Conservation (phyloP, 2,888 invertebrate species). For the Helobdella robusta region DNA sequence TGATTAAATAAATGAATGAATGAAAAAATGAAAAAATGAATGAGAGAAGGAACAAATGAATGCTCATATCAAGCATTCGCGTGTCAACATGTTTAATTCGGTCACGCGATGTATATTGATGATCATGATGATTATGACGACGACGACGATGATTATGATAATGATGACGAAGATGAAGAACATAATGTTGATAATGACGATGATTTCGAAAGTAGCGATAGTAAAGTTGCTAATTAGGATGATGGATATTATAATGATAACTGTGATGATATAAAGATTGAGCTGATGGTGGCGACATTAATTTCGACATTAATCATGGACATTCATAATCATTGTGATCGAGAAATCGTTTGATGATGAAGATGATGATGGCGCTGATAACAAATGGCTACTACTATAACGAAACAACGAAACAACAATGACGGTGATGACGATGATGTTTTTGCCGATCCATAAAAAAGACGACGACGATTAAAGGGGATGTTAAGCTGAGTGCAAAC, state of each 20-base stretch:
- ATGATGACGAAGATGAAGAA: conserved; percentile 25
- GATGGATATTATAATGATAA: conserved; percentile 25
- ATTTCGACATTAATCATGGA: background rate
- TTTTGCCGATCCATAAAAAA: background rate
- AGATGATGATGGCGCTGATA: background rate
- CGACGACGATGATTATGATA: conserved; percentile 24
- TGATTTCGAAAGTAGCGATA: conserved; percentile 24
- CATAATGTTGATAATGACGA: conserved; percentile 26
- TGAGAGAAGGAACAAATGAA: too few relatives aligned
- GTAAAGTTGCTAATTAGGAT: conserved; percentile 25
- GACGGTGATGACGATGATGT: conserved; percentile 12
- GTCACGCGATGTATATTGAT: too few relatives aligned
- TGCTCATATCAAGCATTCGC: too few relatives aligned
- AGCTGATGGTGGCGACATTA: conserved; percentile 3
- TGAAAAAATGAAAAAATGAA: too few relatives aligned
- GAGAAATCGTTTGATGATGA: background rate
- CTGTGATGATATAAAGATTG: conserved; percentile 1
- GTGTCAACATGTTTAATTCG: too few relatives aligned
- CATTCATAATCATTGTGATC: background rate
- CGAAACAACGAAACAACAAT: background rate
- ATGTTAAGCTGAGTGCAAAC: background rate
- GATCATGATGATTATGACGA: conserved; percentile 19
- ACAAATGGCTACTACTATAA: background rate
- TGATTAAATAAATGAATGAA: too few relatives aligned
- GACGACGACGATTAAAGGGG: background rate